Base-by-base conservation (phyloP, 2,113 vertebrate genomes). In the Balaeniceps rex region DNA sequence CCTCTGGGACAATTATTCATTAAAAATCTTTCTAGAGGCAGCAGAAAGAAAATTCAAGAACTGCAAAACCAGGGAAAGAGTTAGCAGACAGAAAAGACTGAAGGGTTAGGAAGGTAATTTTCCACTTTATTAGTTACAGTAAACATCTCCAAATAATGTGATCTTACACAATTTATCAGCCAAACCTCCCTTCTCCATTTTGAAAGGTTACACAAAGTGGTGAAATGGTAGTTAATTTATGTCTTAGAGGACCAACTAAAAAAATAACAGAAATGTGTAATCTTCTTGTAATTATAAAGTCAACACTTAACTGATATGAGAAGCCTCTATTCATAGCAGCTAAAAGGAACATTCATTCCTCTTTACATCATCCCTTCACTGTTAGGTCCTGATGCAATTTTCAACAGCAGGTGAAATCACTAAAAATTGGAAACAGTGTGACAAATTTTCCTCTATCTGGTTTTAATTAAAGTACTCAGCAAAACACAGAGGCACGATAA, bases 301-400 rank as follows among this genome's bases (percentile, higher is more conserved):
- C 94, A 94, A 85, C 78, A 63, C 58, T 74, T 85, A 61, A 74
- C 21, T 83, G 88, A 95, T 83, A 94, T 74, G 94, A 95, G 93
- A 89, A 93, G 54, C 63, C 82, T 77, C 89, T 77, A 95, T 94
- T 93, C 89, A 97, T 21, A 85, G 75, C 33, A 74, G 63, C 84
- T 93, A 91, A 96, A 96, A 95, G 94, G 54, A 91, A 46, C 94
- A 90, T 95, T 95, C 84, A 95, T 91, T 94, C 77, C 94, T 85
- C 46, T 94, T 95, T 76, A 91, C 93, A 95, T 95, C 84, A 95
- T 23, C 78, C 74, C 58, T 63, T 61, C 40, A 55, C 64, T 8
- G 2, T 26, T 87, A 89, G 3, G 58, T 83, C 74, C 88, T 66
- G 38, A 77, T 89, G 70, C 70, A 76, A 85, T 93, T 95, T 91